A percentile compares a stretch with the other conserved stretches of the same genome.
These are phyloP conservation scores for Formica selysi DNA, from an alignment of 1,140 invertebrate genomes.

Conservation along the genomic window DNA sequence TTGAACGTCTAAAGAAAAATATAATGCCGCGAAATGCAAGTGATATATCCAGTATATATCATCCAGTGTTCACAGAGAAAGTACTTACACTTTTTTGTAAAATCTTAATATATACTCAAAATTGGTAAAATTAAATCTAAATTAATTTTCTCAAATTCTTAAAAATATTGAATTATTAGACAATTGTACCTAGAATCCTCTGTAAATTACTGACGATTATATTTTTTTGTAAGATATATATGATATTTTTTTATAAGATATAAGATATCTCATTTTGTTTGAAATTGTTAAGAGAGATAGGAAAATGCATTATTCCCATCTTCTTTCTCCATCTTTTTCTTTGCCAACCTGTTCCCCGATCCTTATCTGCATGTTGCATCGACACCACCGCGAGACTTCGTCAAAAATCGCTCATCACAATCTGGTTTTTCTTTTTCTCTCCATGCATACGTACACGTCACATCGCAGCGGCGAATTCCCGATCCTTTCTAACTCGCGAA, in stretches of 20 bases:
- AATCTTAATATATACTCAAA: not conserved
- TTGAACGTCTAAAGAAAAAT: not conserved
- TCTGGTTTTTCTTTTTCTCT: constrained; percentile 18
- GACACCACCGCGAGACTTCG: constrained; percentile 38
- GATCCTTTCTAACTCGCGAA: not conserved
- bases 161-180: not conserved
- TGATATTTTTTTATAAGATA: not conserved
- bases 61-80: too few species aligned
- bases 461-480: not conserved
- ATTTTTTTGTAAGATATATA: not conserved
- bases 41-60: not conserved
- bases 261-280: not conserved
- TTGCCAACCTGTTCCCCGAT: not conserved
- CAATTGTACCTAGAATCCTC: not conserved
- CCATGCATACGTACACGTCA: not conserved
- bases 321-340: not conserved
- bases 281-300: too few species aligned
- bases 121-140: not conserved
- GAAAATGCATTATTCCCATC: not conserved
- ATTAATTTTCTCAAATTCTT: constrained; percentile 19
- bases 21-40: not conserved
- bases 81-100: not conserved
- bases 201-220: not conserved
- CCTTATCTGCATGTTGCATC: constrained; percentile 17
- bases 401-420: constrained; percentile 48